Base-by-base conservation (phyloP, 2,797 vertebrate species). In the Brachyalestes nurse region DNA sequence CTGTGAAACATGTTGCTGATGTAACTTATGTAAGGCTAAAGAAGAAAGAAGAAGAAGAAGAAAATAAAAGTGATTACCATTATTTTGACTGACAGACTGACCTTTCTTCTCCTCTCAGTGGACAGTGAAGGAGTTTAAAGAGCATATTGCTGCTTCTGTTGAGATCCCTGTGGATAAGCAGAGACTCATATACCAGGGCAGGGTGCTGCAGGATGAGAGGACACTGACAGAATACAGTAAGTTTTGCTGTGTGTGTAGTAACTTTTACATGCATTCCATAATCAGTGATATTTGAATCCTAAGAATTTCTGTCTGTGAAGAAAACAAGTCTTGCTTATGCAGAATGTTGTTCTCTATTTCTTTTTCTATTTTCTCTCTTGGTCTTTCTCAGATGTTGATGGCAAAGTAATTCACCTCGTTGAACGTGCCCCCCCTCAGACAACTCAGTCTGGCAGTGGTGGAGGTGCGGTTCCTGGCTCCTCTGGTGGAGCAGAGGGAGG, bases 321-420 rank as follows among this genome's bases (percentile, higher is more conserved):
- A 19, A 38, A 19, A 5, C 14, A 40, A 17, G 16, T 13, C 1
- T 55, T n/a, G 10, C 51, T 28, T 34, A 23, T 42, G 53, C 23
- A 21, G 4, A 38, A 64, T 28, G 75, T 21, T 78, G 64, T 61
- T 0, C 14, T 45, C 42, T 51, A 0, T 13, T 13, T 5, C 45
- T 51, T 51, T 14, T 51, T 13, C 9, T 13, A 14, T 14, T 49
- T 0, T 23, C 16, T 77, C 14, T 78, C 4, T 72, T 81, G 4
- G 57, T 78, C 2, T 61, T 64, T 61, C 16, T 81, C 81, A 98
- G 97, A 97, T 91, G 97, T 98, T 60, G 96, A 95, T 70, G 96
- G 96, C 23, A 98, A 97, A 82, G 97, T 98, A 78, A 98, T 98
- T 82, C 97, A 98, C 82, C 91, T 98, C 6, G 97, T 98, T 84